These are phyloP conservation scores for Limnephilus rhombicus DNA, from an alignment of 2,888 invertebrate species.

Conservation along the genomic window DNA sequence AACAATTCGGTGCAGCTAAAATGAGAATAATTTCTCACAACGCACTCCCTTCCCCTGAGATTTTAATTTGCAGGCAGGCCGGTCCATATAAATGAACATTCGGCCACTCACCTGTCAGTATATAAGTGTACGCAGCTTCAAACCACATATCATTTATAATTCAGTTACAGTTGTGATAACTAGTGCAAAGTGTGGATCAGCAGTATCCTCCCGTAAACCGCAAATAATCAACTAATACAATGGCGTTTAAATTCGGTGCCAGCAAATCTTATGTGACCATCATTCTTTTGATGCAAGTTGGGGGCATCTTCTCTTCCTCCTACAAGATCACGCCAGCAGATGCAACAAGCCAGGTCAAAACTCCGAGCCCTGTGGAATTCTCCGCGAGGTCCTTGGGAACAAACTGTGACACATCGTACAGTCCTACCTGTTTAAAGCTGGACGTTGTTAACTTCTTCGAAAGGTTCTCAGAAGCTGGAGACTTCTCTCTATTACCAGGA, in stretches of 20 bases:
- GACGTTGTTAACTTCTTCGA: constrained; percentile 88
- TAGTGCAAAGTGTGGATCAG: constrained; percentile 8
- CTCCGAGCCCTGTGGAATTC: constrained; percentile 10
- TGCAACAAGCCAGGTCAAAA: neutral
- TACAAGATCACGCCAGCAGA: constrained; percentile 32
- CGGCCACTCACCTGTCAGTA: constrained; percentile 45
- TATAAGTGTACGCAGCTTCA: constrained; percentile 53
- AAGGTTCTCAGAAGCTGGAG: constrained; percentile 83
- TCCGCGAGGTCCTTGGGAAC: constrained; percentile 57
- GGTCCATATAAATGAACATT: constrained; percentile 16
- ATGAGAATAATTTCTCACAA: neutral
- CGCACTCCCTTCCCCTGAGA: neutral
- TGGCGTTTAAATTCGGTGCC: constrained; percentile 53
- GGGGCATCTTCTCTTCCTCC: constrained; percentile 53
- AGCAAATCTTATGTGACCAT: constrained; percentile 44
- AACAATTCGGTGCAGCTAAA: neutral
- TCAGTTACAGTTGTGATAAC: constrained; percentile 40
- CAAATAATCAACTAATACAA: constrained; percentile 6
- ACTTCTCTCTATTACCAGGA: constrained; percentile 84
- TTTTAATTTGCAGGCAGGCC: constrained; percentile 18
- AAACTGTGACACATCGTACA: constrained; percentile 71
- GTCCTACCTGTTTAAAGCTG: constrained; percentile 87
- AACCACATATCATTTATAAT: constrained; percentile 58
- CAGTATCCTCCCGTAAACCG: neutral
- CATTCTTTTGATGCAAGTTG: constrained; percentile 56